Percentiles rank a stretch among this genome's conserved stretches.
Conservation (phyloP, 2,888 invertebrate species). For the Dasypolia templi region DNA sequence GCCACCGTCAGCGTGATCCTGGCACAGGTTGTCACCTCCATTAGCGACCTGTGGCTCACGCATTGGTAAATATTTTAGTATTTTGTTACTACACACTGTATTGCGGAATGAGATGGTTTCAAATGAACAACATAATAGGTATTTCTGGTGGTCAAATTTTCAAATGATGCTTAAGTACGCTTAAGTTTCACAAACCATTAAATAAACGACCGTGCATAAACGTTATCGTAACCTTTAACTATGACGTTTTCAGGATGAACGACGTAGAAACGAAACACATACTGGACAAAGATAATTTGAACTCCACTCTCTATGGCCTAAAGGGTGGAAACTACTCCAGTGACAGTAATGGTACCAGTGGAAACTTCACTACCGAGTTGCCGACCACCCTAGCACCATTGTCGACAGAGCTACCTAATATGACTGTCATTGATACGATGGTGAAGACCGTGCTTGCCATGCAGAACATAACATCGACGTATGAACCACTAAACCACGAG, state of each 20-base stretch:
- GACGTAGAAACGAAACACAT: conserved; percentile 74
- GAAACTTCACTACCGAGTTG: conserved; percentile 52
- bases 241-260: conserved; percentile 83
- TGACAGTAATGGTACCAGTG: conserved; percentile 51
- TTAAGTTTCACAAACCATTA: background rate
- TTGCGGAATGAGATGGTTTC: background rate
- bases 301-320: conserved; percentile 21
- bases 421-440: conserved; percentile 78
- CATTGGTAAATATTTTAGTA: conserved; percentile 91
- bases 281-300: conserved; percentile 32
- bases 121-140: background rate
- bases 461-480: conserved; percentile 72
- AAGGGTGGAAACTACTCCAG: conserved; percentile 33
- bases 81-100: background rate
- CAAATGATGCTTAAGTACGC: background rate
- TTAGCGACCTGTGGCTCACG: conserved; percentile 94
- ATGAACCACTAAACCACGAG: conserved; percentile 72
- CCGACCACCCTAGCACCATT: conserved; percentile 35
- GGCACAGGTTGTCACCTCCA: conserved; percentile 93
- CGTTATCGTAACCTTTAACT: conserved; percentile 1
- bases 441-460: conserved; percentile 76
- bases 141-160: background rate
- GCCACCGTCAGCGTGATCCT: conserved; percentile 90
- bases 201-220: background rate
- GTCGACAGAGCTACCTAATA: conserved; percentile 63